Percentiles rank a stretch among this genome's conserved stretches.
Conservation (phyloP, 2,113 vertebrate species). For the Chionodraco myersi region DNA sequence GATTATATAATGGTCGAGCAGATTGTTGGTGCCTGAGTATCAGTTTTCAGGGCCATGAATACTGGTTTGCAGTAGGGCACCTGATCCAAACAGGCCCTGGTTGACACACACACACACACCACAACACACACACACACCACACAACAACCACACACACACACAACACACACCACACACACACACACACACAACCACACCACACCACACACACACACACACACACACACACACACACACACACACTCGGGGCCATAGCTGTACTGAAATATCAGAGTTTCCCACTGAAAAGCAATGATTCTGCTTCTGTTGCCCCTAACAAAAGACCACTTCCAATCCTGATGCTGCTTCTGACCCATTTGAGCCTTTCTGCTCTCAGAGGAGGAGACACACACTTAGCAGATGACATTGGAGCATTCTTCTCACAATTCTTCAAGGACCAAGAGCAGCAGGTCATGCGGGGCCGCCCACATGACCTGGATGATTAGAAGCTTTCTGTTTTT, state of each 20-base stretch:
- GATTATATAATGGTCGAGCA: too few species aligned
- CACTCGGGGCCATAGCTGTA: conserved; percentile 28
- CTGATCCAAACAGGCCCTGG: too few species aligned
- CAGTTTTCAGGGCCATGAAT: too few species aligned
- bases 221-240: neutral
- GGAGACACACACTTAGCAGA: conserved; percentile 50
- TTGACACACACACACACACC: neutral
- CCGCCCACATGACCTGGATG: conserved; percentile 48
- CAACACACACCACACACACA: too few species aligned
- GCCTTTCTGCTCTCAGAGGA: conserved; percentile 41
- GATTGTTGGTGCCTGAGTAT: too few species aligned
- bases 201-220: too few species aligned
- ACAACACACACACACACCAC: neutral
- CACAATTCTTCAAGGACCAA: conserved; percentile 50
- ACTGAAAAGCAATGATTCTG: conserved; percentile 67
- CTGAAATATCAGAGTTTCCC: conserved; percentile 54
- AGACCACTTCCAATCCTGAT: conserved; percentile 48
- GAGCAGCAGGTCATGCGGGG: conserved; percentile 58
- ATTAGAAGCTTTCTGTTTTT: conserved; percentile 43
- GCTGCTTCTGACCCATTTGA: conserved; percentile 40
- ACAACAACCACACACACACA: too few species aligned
- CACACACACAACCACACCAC: too few species aligned
- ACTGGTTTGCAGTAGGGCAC: too few species aligned
- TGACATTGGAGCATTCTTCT: conserved; percentile 47
- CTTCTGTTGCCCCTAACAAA: conserved; percentile 57